Base-by-base conservation (phyloP, 2,113 vertebrate genomes). In the Rhinopomastus cyanomelas region DNA sequence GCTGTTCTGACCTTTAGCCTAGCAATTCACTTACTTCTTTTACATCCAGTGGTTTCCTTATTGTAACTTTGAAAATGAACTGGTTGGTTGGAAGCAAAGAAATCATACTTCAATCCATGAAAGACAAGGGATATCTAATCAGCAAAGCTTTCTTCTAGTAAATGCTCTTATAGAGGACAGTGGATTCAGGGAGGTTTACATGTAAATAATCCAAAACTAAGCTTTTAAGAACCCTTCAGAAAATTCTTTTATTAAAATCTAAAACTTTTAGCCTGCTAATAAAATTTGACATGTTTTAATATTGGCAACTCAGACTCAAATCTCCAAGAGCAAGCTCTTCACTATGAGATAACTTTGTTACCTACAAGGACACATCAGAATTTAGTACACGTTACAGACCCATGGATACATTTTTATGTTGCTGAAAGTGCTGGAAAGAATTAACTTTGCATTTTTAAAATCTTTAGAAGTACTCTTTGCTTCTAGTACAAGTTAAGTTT, bases 1-100 rank as follows among this genome's bases (percentile, higher is more conserved):
- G 75, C 48, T 87, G 37, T 87, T 87, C 84, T 92, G 78, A 93
- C 67, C 72, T 92, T 92, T 80, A 82, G 18, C 56, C 81, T 77
- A 37, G 56, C 52, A 92, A 87, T 48, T 79, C n/a, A 61, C 53
- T 69, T 53, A 56, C 39, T 90, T 90, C 77, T 87, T 89, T 82
- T 87, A 82, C 32, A 11, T 87, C 62, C 22, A 30, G 44, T 19
- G 23, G 9, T 78, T 88, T 75, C 10, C 26, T 62, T 78, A 30
- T 25, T 85, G 23, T 85, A 34, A 69, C 55, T 87, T 82, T 23
- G 64, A 62, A 48, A 42, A 89, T 64, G 73, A 85, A 27, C 22
- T 51, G 12, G 11, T 88, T 81, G 81, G 37, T 46, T 86, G 42
- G 59, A 87, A 79, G 25, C 7, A n/a, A 16, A 57, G 61, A 87